phyloP scores from a whole-genome alignment of 2,888 invertebrate species.

The Laothoe populi region DNA sequence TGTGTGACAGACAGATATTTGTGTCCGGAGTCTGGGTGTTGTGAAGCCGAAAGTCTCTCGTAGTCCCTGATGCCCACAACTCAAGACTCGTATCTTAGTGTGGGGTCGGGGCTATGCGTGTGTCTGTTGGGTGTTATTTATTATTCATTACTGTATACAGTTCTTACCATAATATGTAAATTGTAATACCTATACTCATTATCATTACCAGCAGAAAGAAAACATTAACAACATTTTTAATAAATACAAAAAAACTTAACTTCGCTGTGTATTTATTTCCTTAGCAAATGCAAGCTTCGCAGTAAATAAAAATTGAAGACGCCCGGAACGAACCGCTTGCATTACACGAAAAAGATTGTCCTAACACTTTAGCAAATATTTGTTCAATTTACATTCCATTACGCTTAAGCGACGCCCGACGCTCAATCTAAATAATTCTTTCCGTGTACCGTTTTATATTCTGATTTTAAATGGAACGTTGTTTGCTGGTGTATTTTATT shows the following conservation, averaged over 20 bases:
- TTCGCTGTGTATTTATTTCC: neutral
- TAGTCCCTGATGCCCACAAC: too few relatives aligned
- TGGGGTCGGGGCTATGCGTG: too few relatives aligned
- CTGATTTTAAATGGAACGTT: constrained; percentile 12
- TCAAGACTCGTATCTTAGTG: too few relatives aligned
- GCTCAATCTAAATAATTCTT: constrained; percentile 27
- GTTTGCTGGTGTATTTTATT: constrained; percentile 2
- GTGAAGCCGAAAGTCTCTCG: too few relatives aligned
- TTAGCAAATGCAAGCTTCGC: constrained; percentile 5
- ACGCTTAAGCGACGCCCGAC: constrained; percentile 26
- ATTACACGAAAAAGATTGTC: constrained; percentile 37
- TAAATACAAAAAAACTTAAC: neutral
- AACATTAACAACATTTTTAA: neutral
- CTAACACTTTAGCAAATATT: constrained; percentile 40
- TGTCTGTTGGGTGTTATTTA: too few relatives aligned
- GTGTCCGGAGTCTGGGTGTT: too few relatives aligned
- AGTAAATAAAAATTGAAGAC: constrained; percentile 25
- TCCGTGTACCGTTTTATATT: constrained; percentile 16
- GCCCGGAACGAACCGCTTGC: constrained; percentile 31
- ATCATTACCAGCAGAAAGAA: too few relatives aligned
- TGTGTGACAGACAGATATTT: too few relatives aligned
- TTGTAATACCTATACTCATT: neutral
- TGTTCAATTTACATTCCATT: constrained; percentile 47
- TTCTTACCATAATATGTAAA: too few relatives aligned
- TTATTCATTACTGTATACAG: too few relatives aligned